Evolutionary conservation across 2,797 vertebrate species (phyloP), one percentile per base, ranked within the genome.

Genomic region (Notamacropus eugenii): DNA sequence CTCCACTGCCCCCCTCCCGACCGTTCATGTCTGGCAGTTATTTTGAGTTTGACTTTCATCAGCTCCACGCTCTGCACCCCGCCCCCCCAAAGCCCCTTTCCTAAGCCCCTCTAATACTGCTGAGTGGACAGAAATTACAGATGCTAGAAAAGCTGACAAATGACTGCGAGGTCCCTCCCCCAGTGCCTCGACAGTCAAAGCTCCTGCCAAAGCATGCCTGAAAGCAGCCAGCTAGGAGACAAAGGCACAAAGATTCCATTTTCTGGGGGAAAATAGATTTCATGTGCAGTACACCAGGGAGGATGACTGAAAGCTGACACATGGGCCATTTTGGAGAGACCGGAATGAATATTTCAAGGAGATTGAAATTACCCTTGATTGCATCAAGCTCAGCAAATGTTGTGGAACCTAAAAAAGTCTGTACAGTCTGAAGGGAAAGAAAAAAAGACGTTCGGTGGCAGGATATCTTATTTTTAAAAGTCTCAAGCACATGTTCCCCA

Each of bases 221-320:
- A 98, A 98, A 98, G 97, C 99, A 98, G 97, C 98, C 97, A 97
- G 98, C 95, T 90, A 97, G 97, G 98, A 99, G 98, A 99, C 99
- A 99, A 99, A 99, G 99, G 98, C 99, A 99, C 99, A 99, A 99
- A 99, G 99, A 99, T 99, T 98, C 97, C 98, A 98, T 98, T 98
- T 99, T 99, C 98, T 98, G 97, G 95, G 98, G 98, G 98, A 99
- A 99, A 99, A 98, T 96, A 99, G 98, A 99, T 99, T 99, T 99
- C 98, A 98, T 98, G 98, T 99, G 99, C 98, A 99, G 98, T 98
- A 98, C 98, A 97, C 98, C 92, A 95, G 98, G 98, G 97, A 98
- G 98, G 98, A 98, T 98, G 98, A 98, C 93, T 97, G 98, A 98
- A 98, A 98, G 97, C 97, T 95, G 97, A 98, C 98, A 98, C 97